Percentiles rank a stretch among this genome's conserved stretches.
These are phyloP conservation scores for Zaprionus camerounensis DNA, from an alignment of 1,140 invertebrate species.

Conservation along the genomic window DNA sequence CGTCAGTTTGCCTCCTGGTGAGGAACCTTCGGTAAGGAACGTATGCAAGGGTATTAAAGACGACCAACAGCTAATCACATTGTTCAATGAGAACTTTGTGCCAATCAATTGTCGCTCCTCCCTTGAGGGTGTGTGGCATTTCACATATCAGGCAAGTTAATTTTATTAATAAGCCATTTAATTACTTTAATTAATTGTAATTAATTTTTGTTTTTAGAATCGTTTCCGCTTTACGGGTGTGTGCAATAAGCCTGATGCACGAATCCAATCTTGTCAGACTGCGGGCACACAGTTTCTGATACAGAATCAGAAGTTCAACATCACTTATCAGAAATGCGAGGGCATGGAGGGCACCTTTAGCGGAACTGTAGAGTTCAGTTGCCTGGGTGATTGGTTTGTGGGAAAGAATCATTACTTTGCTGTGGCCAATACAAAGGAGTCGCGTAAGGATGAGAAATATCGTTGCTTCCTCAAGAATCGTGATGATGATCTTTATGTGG, in stretches of 20 bases:
- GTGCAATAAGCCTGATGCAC: conserved; percentile 93
- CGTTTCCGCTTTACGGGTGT: conserved; percentile 95
- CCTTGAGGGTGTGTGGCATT: conserved; percentile 97
- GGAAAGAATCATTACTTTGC: conserved; percentile 98
- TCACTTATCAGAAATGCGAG: conserved; percentile 95
- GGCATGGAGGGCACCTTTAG: conserved; percentile 93
- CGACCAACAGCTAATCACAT: conserved; percentile 92
- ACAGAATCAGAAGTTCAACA: conserved; percentile 98
- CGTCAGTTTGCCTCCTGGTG: conserved; percentile 87
- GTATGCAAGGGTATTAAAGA: conserved; percentile 90
- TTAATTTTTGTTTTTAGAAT: conserved; percentile 85
- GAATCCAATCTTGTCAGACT: conserved; percentile 97
- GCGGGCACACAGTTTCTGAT: conserved; percentile 98
- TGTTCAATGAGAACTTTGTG: conserved; percentile 95
- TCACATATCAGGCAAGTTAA: conserved; percentile 91
- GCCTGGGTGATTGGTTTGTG: conserved; percentile 97
- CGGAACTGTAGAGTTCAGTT: conserved; percentile 96
- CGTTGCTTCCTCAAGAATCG: conserved; percentile 96
- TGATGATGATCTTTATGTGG: conserved; percentile 95
- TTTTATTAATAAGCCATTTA: not conserved
- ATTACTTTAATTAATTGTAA: conserved; percentile 7
- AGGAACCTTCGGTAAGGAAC: conserved; percentile 89
- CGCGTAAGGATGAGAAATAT: conserved; percentile 96
- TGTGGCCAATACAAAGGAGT: conserved; percentile 97
- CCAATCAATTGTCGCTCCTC: conserved; percentile 96